phyloP scores from a whole-genome alignment of 1,140 invertebrate genomes.

The Diprion similis region DNA sequence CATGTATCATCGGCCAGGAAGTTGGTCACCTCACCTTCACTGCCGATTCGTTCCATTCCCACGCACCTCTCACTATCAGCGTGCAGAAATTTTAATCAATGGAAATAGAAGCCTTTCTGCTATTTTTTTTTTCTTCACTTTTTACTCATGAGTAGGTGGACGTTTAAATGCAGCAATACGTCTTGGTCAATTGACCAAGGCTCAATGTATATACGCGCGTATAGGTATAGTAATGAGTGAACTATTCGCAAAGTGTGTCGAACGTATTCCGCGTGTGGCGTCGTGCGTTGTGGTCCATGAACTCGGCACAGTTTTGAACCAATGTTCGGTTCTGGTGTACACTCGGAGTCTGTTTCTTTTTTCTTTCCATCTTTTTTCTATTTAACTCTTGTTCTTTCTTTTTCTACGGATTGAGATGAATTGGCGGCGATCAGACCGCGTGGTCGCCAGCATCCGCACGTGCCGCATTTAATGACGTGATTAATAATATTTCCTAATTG shows the following conservation, averaged over 20 bases:
- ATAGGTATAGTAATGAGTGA: too few species aligned
- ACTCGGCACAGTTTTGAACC: neutral
- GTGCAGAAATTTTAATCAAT: too few species aligned
- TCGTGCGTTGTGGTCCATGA: neutral
- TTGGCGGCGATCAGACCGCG: neutral
- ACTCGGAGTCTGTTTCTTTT: too few species aligned
- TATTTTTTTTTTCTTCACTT: neutral
- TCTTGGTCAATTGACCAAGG: neutral
- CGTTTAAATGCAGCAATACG: neutral
- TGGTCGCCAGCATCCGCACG: neutral
- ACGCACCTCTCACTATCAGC: too few species aligned
- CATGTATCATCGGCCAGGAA: too few species aligned
- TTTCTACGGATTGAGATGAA: neutral
- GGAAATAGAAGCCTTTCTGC: too few species aligned
- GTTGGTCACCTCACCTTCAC: too few species aligned
- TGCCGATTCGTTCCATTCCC: too few species aligned
- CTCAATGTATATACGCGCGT: neutral
- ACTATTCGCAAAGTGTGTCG: neutral
- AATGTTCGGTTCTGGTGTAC: too few species aligned
- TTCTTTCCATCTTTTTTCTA: too few species aligned
- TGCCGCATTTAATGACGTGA: constrained; percentile 2
- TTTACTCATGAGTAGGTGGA: neutral
- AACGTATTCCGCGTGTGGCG: neutral
- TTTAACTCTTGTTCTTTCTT: too few species aligned
- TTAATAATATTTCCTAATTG: neutral